Base-by-base conservation (phyloP, 1,140 invertebrate species). In the Oryzaephilus surinamensis region DNA sequence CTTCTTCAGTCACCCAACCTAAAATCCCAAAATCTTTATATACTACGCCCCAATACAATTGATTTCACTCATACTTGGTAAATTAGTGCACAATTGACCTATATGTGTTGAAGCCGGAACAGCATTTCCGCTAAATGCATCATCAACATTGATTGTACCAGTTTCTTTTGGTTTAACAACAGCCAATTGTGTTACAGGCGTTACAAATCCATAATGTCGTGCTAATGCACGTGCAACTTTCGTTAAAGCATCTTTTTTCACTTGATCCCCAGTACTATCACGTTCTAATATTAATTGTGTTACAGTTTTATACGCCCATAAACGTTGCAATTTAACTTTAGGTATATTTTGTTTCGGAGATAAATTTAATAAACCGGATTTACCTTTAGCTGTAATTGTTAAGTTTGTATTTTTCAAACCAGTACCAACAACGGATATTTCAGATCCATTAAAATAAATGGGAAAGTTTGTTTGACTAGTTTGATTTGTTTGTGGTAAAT, bases 231-330 rank as follows among this genome's bases (percentile, higher is more conserved):
- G 46, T 4, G 65, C 67, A 45, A 58, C 53, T 15, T 38, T 38
- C 4, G 33, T 37, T 3, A 36, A 24, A 29, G 58, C 42, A 8
- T 40, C 31, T 13, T 40, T 26, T 26, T 21, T 17, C 4, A 27
- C 10, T 42, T 71, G 67, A 12, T 64, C 60, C 45, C 70, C 56
- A 38, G 76, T 71, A 16, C 79, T 53, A 20, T 24, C 23, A 24
- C 23, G 8, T n/a, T 24, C 23, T 24, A 24, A 6, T 8, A 24
- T 24, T 24, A n/a, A n/a, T 52, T 80, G 72, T 41, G 73, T 70
- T 11, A 81, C 72, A 13, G 71, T 76, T 32, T 80, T 57, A 52
- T 76, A 77, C 2, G 76, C 74, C 76, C 77, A 81, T 23, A 79
- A 57, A 19, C 73, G 64, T 55, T 81, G 76, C 32, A 77, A 57